Evolutionary conservation across 2,888 invertebrate genomes (phyloP), one percentile per base, ranked within the genome.

Genomic region (Drosophila diplacantha): DNA sequence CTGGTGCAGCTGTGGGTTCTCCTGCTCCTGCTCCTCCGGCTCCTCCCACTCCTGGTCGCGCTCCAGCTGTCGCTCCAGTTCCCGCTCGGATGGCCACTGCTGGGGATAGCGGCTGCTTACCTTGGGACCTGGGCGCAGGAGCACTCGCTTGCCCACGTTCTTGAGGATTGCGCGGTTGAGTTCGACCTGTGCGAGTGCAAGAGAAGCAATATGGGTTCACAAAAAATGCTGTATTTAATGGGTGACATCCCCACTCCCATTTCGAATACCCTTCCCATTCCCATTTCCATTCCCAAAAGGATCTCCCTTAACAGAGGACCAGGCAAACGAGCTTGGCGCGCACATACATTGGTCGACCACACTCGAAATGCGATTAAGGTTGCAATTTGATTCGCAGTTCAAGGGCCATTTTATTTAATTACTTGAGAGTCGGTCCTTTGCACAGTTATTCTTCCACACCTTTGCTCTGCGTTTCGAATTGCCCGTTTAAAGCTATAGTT

Each of bases 141-240:
- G 55, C 51, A 78, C 76, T 86, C 95, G 92, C 88, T 95, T 95
- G 77, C 95, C 95, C 72, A 95, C 92, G 72, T 91, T 92, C 85
- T 93, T 92, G 80, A 95, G 89, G 85, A 94, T 91, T 72, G 93
- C 91, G 60, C 94, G 90, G 89, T 95, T 95, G 76, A 92, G 92
- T 81, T 92, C 92, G 60, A 91, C 91, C 89, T 92, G 72, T 55
- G 51, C 29, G 51, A 37, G 63, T 32, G 39, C 20, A 39, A 56
- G 71, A 52, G 64, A 58, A 70, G 60, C 22, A 37, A 75, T 60
- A 31, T 61, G 49, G 34, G 24, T 78, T 75, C 55, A 63, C 63
- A 79, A 71, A 66, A 66, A 68, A 64, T 57, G 53, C 70, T 69
- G 53, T 26, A 22, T 29, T 22, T 53, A 53, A 29, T 63, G 34